Conservation (phyloP, 2,797 vertebrate species). For the Rhodeus uyekii region DNA sequence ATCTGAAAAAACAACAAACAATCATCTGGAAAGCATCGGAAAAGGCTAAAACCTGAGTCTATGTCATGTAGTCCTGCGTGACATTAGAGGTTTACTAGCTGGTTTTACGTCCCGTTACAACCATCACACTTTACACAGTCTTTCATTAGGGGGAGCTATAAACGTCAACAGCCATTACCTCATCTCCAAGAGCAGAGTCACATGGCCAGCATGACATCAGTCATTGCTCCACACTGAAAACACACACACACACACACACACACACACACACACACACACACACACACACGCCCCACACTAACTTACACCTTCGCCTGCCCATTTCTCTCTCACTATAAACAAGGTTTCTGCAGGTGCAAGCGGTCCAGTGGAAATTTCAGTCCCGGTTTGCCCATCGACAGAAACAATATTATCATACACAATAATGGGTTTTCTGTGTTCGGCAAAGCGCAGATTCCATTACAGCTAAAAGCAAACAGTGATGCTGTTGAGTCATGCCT, state of each 20-base stretch:
- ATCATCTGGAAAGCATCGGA: constrained; percentile 40
- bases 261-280: constrained; percentile 27
- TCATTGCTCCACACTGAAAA: constrained; percentile 6
- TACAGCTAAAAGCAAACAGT: constrained; percentile 58
- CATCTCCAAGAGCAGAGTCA: constrained; percentile 33
- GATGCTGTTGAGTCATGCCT: constrained; percentile 56
- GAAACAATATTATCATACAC: constrained; percentile 58
- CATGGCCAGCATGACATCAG: constrained; percentile 38
- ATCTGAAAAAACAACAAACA: too few relatives aligned
- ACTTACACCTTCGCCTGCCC: constrained; percentile 27
- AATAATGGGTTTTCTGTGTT: constrained; percentile 58
- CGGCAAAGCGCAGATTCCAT: constrained; percentile 54
- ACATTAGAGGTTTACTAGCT: constrained; percentile 46
- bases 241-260: not conserved
- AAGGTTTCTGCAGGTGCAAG: constrained; percentile 46
- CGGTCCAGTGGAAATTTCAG: constrained; percentile 53
- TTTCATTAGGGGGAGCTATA: constrained; percentile 44
- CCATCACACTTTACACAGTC: constrained; percentile 44
- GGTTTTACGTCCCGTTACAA: constrained; percentile 44
- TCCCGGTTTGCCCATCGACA: constrained; percentile 36
- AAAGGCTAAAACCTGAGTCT: constrained; percentile 26
- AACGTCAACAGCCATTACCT: constrained; percentile 50
- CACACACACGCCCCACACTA: constrained; percentile 3
- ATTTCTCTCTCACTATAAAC: constrained; percentile 7
- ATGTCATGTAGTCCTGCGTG: constrained; percentile 29